These are phyloP conservation scores for Drosophila kepulauana DNA, from an alignment of 1,140 invertebrate species.

Conservation along the genomic window DNA sequence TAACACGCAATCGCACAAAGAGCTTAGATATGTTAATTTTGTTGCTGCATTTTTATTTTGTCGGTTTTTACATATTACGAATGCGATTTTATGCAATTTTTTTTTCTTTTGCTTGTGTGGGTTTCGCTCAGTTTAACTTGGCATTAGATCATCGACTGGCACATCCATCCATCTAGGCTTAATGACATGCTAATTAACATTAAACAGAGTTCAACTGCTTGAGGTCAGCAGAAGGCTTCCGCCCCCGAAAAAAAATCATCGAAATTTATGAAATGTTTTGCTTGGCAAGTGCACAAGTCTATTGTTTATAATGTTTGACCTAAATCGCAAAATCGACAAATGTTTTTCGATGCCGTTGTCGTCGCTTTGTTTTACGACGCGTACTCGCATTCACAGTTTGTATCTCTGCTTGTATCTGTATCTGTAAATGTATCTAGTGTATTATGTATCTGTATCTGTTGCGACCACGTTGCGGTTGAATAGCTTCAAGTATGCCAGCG, in stretches of 20 bases:
- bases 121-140: constrained; percentile 19
- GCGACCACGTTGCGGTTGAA: constrained; percentile 79
- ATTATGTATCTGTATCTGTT: constrained; percentile 55
- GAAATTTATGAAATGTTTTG: constrained; percentile 42
- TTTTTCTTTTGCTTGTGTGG: not conserved
- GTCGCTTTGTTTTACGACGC: constrained; percentile 26
- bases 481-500: constrained; percentile 63
- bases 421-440: constrained; percentile 31
- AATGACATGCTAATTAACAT: constrained; percentile 23
- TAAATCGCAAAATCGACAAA: constrained; percentile 58
- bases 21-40: constrained; percentile 19
- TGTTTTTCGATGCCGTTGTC: constrained; percentile 54
- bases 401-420: constrained; percentile 42
- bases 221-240: constrained; percentile 55
- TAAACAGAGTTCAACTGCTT: constrained; percentile 38
- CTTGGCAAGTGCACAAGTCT: constrained; percentile 61
- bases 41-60: constrained; percentile 14
- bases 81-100: constrained; percentile 21
- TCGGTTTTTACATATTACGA: constrained; percentile 13
- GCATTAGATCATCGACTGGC: constrained; percentile 21
- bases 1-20: constrained; percentile 13
- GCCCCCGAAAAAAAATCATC: constrained; percentile 14
- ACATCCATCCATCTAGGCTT: constrained; percentile 11
- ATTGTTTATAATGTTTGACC: constrained; percentile 71
- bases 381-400: constrained; percentile 19